These are phyloP conservation scores for Atherinosoma microstoma DNA, from an alignment of 2,797 vertebrate species.

Conservation along the genomic window DNA sequence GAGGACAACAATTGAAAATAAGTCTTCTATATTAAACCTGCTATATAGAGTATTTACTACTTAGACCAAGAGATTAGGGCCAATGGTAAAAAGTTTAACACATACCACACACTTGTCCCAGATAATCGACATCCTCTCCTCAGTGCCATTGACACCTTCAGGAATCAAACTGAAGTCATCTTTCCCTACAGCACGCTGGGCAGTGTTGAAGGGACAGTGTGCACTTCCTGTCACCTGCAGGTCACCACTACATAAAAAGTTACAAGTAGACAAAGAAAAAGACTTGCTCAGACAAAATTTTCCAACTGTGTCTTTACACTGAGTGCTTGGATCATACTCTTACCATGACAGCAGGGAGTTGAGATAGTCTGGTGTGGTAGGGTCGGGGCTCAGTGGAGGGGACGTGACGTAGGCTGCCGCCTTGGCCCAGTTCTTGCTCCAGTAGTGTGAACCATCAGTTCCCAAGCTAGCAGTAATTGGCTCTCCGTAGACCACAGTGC, in stretches of 20 bases:
- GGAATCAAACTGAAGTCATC: slow-evolving; percentile 98
- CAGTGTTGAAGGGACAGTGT: slow-evolving; percentile 97
- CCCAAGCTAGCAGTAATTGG: slow-evolving; percentile 96
- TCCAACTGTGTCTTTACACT: not conserved
- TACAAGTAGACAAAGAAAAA: not conserved
- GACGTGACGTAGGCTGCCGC: slow-evolving; percentile 97
- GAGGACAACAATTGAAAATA: too few relatives aligned
- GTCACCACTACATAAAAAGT: slow-evolving; percentile 86
- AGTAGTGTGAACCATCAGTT: slow-evolving; percentile 97
- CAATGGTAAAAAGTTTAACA: not conserved
- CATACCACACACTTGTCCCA: slow-evolving; percentile 98
- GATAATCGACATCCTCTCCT: slow-evolving; percentile 97
- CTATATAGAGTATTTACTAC: too few relatives aligned
- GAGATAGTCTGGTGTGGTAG: slow-evolving; percentile 97
- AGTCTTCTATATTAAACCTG: too few relatives aligned
- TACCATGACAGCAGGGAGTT: slow-evolving; percentile 97
- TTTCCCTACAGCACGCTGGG: slow-evolving; percentile 97
- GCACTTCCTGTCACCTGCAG: slow-evolving; percentile 97
- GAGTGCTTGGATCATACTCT: slow-evolving; percentile 5
- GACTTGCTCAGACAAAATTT: not conserved
- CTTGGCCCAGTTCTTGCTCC: slow-evolving; percentile 99
- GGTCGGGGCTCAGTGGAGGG: slow-evolving; percentile 95
- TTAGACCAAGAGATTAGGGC: not conserved
- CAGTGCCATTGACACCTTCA: slow-evolving; percentile 95
- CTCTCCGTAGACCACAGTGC: slow-evolving; percentile 96